Evolutionary conservation across 1,140 invertebrate genomes (phyloP), one percentile per base, ranked within the genome.

Genomic region (Heliconius himera): DNA sequence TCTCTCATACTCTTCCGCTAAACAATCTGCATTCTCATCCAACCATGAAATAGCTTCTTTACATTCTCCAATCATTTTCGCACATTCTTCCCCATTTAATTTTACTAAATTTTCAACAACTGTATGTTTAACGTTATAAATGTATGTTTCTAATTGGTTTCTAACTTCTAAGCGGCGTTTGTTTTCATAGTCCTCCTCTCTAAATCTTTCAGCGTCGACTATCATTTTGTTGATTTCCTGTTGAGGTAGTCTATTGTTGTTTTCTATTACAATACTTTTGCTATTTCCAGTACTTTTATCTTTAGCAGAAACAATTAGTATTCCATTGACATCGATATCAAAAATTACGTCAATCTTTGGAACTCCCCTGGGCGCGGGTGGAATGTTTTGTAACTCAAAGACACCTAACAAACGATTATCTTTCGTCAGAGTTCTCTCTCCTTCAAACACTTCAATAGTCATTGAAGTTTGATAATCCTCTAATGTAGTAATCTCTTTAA

Each of bases 61-160:
- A 81, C 96, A 96, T 82, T 96, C 96, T 56, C 83, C 88, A 6
- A 83, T 85, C 76, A 95, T 91, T 5, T 80, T 82, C 22, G 81
- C 83, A 56, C 91, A 93, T 75, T 96, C 96, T 36, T 86, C 72
- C 1, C 90, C 87, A 1, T 77, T 88, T 13, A 96, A 77, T 79
- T 89, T 91, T 6, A 87, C 85, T 11, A 91, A 82, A 56, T 89
- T 89, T 0, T 95, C 93, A n/a, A 95, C 86, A 0, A 95, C 85
- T 9, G 93, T 95, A 85, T 92, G 90, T 89, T 97, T 97, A 77
- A 97, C 96, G 79, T 95, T 96, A 88, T 97, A 97, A n/a, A 96
- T 95, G 81, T 97, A 97, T 13, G 95, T 95, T 91, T 98, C 97
- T 26, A 98, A 90, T 56, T 96, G 94, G 87, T 97, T 97, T 87